Evolutionary conservation across 2,888 invertebrate genomes (phyloP).

Genomic region (Xestobium rufovillosum): DNA sequence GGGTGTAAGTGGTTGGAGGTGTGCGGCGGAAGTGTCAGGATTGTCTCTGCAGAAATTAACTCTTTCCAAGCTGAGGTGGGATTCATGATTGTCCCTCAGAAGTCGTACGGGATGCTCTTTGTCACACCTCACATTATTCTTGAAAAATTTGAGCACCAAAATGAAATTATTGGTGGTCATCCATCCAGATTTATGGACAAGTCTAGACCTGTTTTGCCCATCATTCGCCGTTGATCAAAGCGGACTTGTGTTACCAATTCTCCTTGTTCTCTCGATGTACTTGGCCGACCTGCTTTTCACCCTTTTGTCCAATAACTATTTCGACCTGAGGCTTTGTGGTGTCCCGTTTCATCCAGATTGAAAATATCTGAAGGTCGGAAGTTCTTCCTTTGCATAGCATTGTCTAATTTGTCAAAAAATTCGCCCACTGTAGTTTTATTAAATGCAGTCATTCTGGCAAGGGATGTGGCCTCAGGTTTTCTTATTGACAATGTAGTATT

Average conservation of each 20-base stretch:
- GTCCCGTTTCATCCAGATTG: constrained; percentile 14
- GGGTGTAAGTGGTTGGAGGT: constrained; percentile 8
- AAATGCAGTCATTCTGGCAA: constrained; percentile 7
- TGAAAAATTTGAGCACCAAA: constrained; percentile 23
- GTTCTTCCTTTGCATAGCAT: constrained; percentile 6
- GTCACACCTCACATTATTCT: constrained; percentile 19
- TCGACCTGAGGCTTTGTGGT: too few species aligned
- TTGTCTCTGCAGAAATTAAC: constrained; percentile 10
- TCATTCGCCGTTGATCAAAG: too few species aligned
- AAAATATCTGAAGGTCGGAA: constrained; percentile 9
- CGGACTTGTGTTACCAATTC: constrained; percentile 3
- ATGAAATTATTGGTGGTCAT: constrained; percentile 25
- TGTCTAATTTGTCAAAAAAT: constrained; percentile 13
- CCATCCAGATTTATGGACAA: constrained; percentile 27
- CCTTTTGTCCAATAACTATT: constrained; percentile 9
- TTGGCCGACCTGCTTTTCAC: constrained; percentile 9
- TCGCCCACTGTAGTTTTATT: constrained; percentile 10
- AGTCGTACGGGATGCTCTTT: constrained; percentile 18
- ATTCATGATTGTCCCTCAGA: constrained; percentile 24
- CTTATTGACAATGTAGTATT: background rate
- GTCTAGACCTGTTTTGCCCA: too few species aligned
- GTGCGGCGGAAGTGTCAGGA: constrained; percentile 13
- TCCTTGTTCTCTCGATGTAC: constrained; percentile 9
- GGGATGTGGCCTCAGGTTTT: constrained; percentile 12
- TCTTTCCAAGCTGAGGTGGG: constrained; percentile 10